phyloP scores from a whole-genome alignment of 2,797 vertebrate genomes.

The Bufotes viridis region DNA sequence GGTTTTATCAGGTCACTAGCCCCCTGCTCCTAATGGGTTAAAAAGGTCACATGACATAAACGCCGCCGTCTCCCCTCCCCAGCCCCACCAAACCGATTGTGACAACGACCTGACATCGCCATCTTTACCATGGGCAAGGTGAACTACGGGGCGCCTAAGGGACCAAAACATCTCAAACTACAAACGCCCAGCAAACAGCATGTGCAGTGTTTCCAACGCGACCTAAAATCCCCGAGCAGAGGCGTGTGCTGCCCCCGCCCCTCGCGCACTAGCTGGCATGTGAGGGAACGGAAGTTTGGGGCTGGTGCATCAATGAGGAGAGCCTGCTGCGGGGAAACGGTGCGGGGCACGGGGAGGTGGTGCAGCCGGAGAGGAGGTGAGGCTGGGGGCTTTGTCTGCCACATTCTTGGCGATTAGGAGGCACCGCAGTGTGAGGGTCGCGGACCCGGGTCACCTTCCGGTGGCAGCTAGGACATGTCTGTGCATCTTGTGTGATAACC shows the following conservation, averaged over 20 bases:
- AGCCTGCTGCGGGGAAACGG: neutral
- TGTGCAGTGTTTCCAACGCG: conserved; percentile 28
- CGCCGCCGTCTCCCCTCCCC: too few species aligned
- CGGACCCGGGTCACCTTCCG: neutral
- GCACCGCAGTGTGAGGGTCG: neutral
- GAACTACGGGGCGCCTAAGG: neutral
- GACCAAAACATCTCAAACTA: neutral
- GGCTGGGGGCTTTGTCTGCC: neutral
- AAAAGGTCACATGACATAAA: neutral
- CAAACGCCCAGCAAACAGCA: neutral
- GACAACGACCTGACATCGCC: neutral
- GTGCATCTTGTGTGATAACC: too few species aligned
- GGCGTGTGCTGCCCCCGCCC: conserved; percentile 21
- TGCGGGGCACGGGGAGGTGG: neutral
- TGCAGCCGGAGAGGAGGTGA: conserved; percentile 1
- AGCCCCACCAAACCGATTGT: too few species aligned
- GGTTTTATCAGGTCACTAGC: too few species aligned
- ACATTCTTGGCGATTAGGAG: neutral
- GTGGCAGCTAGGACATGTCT: neutral
- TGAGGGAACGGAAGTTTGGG: conserved; percentile 43
- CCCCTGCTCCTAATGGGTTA: too few species aligned
- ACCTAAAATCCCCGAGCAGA: conserved; percentile 1
- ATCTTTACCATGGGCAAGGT: conserved; percentile 14
- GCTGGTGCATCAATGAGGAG: conserved; percentile 30
- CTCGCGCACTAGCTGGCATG: neutral